Evolutionary conservation across 2,113 vertebrate species (phyloP), one percentile per base, ranked within the genome.

Genomic region (Alligator mississippiensis): DNA sequence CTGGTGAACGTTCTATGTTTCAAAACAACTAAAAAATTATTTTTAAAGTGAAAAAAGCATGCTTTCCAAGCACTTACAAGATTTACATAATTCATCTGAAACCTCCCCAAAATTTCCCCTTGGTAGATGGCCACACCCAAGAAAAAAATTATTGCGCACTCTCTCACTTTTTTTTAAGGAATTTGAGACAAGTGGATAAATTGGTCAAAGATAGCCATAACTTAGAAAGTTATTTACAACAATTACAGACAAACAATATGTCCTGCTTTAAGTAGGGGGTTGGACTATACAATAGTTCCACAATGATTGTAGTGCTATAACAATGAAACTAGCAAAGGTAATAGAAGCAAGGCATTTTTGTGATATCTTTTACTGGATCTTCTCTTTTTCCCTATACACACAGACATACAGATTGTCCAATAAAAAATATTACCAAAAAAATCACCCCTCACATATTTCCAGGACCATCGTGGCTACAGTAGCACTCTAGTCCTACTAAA

Each of bases 31-130:
- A 8, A 70, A 70, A 34, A 17, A 22, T 70, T 70, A 9, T 70
- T 34, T 11, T 34, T 4, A 70, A 70, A 70, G 9, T 12, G 6
- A 59, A 58, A 18, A 28, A 4, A 4, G 1, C 1, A 1, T 0
- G 1, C 74, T 59, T 85, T 83, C 64, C 17, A 75, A 88, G 86
- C 21, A 62, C 38, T 82, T 22, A 74, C 21, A 88, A 85, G 47
- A n/a, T 47, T 4, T 4, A 0, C 2, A 5, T 18, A 84, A 28
- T 55, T 78, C 47, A 14, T 80, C 34, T 60, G 9, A 92, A 70
- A 11, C 59, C 87, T 19, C 77, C 1, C 15, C 60, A 6, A 8
- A 25, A 27, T 47, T 78, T 13, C 85, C 75, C 63, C 61, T 88
- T 30, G n/a, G 85, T 19, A 14, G n/a, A 92, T 25, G 6, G 61